phyloP scores from a whole-genome alignment of 2,888 invertebrate species.

The Resseliella maxima region DNA sequence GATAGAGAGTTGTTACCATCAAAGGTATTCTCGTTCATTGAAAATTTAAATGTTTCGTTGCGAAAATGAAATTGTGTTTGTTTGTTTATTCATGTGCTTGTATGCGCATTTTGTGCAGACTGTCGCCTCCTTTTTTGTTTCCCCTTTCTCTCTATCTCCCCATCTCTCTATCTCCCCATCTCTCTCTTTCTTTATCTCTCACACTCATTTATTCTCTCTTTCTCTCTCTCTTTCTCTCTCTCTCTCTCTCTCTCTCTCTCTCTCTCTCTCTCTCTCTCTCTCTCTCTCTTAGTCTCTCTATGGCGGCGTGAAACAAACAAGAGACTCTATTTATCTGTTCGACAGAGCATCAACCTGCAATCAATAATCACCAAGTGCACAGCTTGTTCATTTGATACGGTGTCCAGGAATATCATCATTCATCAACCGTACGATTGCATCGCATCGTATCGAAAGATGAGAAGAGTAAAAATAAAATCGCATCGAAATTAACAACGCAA shows the following conservation, averaged over 20 bases:
- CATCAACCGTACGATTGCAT: constrained; percentile 23
- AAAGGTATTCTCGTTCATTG: constrained; percentile 31
- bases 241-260: too few relatives aligned
- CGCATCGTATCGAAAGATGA: neutral
- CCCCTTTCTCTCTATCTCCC: too few relatives aligned
- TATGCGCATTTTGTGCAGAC: constrained; percentile 43
- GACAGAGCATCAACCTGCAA: constrained; percentile 48
- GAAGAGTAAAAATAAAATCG: neutral
- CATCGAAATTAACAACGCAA: too few relatives aligned
- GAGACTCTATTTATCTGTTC: neutral
- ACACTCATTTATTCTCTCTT: too few relatives aligned
- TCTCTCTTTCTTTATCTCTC: too few relatives aligned
- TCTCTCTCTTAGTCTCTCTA: too few relatives aligned
- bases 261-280: too few relatives aligned
- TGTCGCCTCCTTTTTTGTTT: neutral
- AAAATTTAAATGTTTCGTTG: constrained; percentile 51
- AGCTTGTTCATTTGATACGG: constrained; percentile 32
- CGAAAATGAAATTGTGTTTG: constrained; percentile 55
- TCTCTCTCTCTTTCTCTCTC: too few relatives aligned
- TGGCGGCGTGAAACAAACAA: neutral
- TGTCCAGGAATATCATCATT: constrained; percentile 31
- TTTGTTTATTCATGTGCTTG: constrained; percentile 39
- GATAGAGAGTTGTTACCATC: neutral
- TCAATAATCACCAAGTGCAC: constrained; percentile 53
- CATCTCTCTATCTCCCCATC: too few relatives aligned